Base-by-base conservation (phyloP, 2,113 vertebrate genomes). In the Caracal caracal region DNA sequence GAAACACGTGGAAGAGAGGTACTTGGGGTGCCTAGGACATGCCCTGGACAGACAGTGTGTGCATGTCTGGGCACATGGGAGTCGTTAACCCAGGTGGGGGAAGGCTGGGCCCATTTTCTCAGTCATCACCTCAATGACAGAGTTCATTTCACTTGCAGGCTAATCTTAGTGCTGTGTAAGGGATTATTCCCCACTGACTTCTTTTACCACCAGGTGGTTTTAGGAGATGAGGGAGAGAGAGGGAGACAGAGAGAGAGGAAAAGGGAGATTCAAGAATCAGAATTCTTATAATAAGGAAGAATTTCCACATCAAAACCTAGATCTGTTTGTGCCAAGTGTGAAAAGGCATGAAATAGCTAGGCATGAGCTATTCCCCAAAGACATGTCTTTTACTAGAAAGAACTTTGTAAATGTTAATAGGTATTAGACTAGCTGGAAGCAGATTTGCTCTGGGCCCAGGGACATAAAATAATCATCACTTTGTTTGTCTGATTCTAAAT, bases 381-480 rank as follows among this genome's bases (percentile, higher is more conserved):
- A 96, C 49, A 70, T 86, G 93, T 87, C 93, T 97, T 93, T 98
- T 96, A 97, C 97, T 96, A 97, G 95, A 97, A 95, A 97, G 96
- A 96, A 86, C 95, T 97, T 90, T 81, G 92, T 90, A 95, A 97
- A 96, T 96, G 93, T 94, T 97, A 97, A 95, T 97, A 96, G 96
- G 95, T 97, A 96, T 90, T 93, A 97, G 93, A 76, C 83, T 93
- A 89, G 90, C 87, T 97, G 96, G 96, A 97, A 97, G 49, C 26
- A 28, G 70, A 93, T 92, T 93, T 95, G 9, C 92, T 96, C 87
- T 95, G 94, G 96, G 96, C 76, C 93, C 84, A 89, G 91, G 90
- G 94, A 97, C 94, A 95, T 97, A 93, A 97, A 97, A 97, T 98
- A 95, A 95, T 96, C 93, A 97, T 97, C 96, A 97, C 87, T 89